phyloP scores from a whole-genome alignment of 2,113 vertebrate genomes.

The Noctilio leporinus region DNA sequence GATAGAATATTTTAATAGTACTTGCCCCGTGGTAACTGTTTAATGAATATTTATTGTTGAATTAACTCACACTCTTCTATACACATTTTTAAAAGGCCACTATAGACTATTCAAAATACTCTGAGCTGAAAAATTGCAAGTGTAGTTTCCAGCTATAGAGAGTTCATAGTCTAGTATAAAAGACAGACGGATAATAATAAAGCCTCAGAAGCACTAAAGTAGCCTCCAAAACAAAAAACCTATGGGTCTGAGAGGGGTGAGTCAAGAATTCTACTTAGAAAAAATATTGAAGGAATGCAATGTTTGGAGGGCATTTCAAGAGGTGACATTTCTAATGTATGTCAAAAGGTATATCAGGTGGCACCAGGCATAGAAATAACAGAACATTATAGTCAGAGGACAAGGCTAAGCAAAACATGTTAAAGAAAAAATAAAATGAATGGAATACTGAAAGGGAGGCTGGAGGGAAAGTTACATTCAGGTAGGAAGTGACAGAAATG shows the following conservation, averaged over 20 bases:
- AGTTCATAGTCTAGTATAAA: not conserved
- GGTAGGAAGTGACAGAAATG: not conserved
- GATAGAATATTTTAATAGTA: not conserved
- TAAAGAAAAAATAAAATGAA: not conserved
- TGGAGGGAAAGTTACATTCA: not conserved
- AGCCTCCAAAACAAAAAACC: not conserved
- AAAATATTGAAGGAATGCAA: not conserved
- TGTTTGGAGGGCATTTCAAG: not conserved
- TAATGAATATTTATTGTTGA: not conserved
- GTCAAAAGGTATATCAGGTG: not conserved
- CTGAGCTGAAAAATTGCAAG: not conserved
- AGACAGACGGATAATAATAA: not conserved
- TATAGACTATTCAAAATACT: not conserved
- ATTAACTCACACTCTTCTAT: not conserved
- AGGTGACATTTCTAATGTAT: not conserved
- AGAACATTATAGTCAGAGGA: not conserved
- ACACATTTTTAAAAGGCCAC: not conserved
- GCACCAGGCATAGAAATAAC: not conserved
- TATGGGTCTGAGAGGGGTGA: not conserved
- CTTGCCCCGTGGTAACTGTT: not conserved
- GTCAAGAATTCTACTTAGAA: not conserved
- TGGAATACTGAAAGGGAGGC: not conserved
- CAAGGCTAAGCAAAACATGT: not conserved
- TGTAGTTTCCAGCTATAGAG: not conserved
- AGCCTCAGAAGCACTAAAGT: not conserved